Base-by-base conservation (phyloP, 1,140 invertebrate species). In the Calephelis virginiensis region DNA sequence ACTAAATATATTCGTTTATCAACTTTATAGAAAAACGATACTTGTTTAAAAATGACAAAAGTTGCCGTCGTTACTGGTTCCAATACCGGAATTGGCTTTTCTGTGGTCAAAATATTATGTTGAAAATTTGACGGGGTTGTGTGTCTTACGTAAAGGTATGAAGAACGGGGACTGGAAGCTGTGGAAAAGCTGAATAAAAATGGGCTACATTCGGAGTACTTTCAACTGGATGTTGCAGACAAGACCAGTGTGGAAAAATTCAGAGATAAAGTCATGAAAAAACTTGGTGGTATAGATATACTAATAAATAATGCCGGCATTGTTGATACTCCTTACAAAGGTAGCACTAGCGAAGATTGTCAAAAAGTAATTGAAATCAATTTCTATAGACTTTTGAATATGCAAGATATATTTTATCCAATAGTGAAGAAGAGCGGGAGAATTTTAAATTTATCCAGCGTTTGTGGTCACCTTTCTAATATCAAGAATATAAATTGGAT, bases 41-140 rank as follows among this genome's bases (percentile, higher is more conserved):
- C 40, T 43, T 43, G 8, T 8, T 43, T 43, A 43, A 43, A 43
- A 43, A 28, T 43, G 87, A 83, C 0, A 43, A 43, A 78, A 78
- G 82, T 91, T 0, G 86, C 89, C 0, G 73, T 91, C 0, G 95
- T 96, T 4, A 96, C 95, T 50, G 95, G 95, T 11, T 84, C 92
- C 5, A 96, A 96, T 76, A 96, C 96, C 91, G 95, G 95, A 0
- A 94, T 96, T 70, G 95, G 95, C 4, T 94, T 92, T 83, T 94
- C 91, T 2, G 95, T 95, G 60, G 94, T 95, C 0, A 93, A 94
- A 77, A 91, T 82, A 0, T 83, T 96, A 5, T 94, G 93, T 72
- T 77, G 93, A 68, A 81, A 92, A 73, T 94, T 93, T 72, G 76
- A 93, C 64, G 94, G 94, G 5, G 82, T 89, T 63, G 94, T 95